phyloP scores from a whole-genome alignment of 2,797 vertebrate genomes.

The Leucoraja ocellata region DNA sequence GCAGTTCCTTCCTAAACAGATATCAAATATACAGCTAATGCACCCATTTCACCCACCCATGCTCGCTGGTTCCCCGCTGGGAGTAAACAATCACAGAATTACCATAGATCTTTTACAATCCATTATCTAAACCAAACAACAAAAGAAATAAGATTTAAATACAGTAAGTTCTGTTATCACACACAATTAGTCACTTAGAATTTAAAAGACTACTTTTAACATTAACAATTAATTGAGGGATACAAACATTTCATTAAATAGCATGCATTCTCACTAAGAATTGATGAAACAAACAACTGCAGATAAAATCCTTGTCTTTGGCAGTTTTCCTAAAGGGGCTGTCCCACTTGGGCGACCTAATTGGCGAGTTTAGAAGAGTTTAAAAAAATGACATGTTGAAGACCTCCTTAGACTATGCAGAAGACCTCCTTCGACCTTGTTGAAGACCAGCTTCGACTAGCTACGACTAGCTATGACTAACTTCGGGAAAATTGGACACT shows the following conservation, averaged over 20 bases:
- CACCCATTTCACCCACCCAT: not conserved
- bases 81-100: constrained; percentile 23
- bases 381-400: too few species aligned
- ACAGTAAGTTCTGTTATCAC: not conserved
- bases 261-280: not conserved
- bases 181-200: not conserved
- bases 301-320: not conserved
- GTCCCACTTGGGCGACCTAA: too few species aligned
- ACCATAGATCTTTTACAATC: not conserved
- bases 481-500: too few species aligned
- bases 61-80: not conserved
- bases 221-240: not conserved
- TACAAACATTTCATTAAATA: not conserved
- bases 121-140: not conserved
- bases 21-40: not conserved
- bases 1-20: too few species aligned
- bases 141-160: not conserved
- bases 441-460: too few species aligned
- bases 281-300: not conserved
- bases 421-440: too few species aligned
- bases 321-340: not conserved
- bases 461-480: too few species aligned
- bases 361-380: too few species aligned
- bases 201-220: not conserved
- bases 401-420: too few species aligned